A percentile compares a stretch with the other conserved stretches of the same genome.
Evolutionary conservation across 35 echinoderm and acorn worm genomes (phyloP).

Genomic region (Strongylocentrotus purpuratus): DNA sequence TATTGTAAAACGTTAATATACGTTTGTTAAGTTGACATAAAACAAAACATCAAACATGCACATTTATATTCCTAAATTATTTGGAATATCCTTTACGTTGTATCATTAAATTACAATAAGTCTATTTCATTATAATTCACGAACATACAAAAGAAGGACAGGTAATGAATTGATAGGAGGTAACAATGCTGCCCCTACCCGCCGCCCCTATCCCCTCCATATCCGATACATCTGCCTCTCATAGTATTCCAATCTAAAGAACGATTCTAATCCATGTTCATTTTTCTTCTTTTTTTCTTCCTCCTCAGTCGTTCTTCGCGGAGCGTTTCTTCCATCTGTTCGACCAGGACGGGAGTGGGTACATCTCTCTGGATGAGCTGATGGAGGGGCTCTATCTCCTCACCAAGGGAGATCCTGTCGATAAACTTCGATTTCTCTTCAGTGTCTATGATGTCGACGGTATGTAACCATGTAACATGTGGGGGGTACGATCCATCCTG

Average conservation of each 20-base stretch:
- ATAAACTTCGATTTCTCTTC: constrained; percentile 98
- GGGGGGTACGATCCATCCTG: neutral
- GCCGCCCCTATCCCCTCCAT: neutral
- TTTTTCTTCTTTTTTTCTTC: constrained; percentile 28
- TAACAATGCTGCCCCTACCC: neutral
- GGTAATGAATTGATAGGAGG: no score
- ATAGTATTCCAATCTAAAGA: neutral
- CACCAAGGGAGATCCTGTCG: constrained; percentile 82
- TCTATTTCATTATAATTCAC: no score
- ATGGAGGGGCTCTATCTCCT: constrained; percentile 85
- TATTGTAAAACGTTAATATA: no score
- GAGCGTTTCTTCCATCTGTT: constrained; percentile 93
- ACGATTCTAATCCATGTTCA: neutral
- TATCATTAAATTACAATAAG: no score
- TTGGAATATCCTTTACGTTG: no score
- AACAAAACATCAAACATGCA: no score
- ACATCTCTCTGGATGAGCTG: constrained; percentile 90
- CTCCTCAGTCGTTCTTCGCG: constrained; percentile 89
- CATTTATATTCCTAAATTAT: no score
- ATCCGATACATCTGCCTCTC: neutral
- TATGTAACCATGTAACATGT: constrained; percentile 58
- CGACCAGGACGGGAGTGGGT: constrained; percentile 94
- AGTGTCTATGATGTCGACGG: constrained; percentile 98
- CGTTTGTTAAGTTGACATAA: no score
- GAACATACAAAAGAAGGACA: no score